phyloP scores from a whole-genome alignment of 1,140 invertebrate genomes.

The Chrysomallon squamiferum region DNA sequence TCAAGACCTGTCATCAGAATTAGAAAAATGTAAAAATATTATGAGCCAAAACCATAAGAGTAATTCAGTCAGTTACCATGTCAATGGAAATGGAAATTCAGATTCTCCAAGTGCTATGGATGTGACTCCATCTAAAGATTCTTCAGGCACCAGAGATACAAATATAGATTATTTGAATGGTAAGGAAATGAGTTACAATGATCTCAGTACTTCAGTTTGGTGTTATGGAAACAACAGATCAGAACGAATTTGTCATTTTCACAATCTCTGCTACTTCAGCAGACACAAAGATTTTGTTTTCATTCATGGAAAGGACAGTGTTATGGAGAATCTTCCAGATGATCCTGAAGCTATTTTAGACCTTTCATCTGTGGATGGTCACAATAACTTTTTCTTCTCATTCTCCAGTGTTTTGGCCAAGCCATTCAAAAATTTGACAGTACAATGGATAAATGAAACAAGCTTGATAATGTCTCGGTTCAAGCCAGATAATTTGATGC shows the following conservation, averaged over 20 bases:
- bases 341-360: conserved; percentile 42
- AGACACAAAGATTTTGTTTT: conserved; percentile 56
- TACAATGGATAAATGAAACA: conserved; percentile 24
- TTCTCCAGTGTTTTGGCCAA: conserved; percentile 47
- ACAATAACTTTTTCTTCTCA: conserved; percentile 55
- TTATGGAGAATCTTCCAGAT: conserved; percentile 34
- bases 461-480: conserved; percentile 62
- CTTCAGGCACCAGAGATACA: too few relatives aligned
- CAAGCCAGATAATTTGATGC: conserved; percentile 70
- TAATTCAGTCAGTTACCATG: too few relatives aligned
- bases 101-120: too few relatives aligned
- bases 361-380: conserved; percentile 59
- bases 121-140: too few relatives aligned
- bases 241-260: conserved; percentile 55
- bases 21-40: too few relatives aligned
- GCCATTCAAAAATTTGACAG: conserved; percentile 14
- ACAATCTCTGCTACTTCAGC: conserved; percentile 59
- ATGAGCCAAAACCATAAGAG: too few relatives aligned
- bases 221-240: conserved; percentile 42
- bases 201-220: conserved; percentile 42
- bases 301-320: conserved; percentile 41
- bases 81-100: too few relatives aligned
- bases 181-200: too few relatives aligned
- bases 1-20: too few relatives aligned
- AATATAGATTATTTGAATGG: too few relatives aligned